Evolutionary conservation across 2,888 invertebrate species (phyloP).

Genomic region (Ecliptopera silaceata): DNA sequence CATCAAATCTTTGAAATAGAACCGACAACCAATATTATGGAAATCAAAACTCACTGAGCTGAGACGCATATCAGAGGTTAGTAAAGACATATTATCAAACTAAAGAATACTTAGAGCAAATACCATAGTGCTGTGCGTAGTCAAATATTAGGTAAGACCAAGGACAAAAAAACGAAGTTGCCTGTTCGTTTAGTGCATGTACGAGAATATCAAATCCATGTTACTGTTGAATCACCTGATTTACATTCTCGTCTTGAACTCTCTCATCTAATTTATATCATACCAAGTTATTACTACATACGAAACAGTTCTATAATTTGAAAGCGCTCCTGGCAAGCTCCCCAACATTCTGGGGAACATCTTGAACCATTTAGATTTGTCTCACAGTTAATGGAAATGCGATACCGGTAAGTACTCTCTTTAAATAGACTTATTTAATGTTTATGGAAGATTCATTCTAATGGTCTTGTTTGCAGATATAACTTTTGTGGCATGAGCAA

Average conservation of each 20-base stretch:
- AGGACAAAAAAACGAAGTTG: too few relatives aligned
- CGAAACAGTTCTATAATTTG: slow-evolving; percentile 44
- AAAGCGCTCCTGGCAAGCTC: slow-evolving; percentile 40
- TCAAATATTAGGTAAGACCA: too few relatives aligned
- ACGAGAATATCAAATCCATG: too few relatives aligned
- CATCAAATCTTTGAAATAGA: too few relatives aligned
- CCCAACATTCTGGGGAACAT: slow-evolving; percentile 36
- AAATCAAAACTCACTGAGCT: too few relatives aligned
- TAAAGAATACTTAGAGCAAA: too few relatives aligned
- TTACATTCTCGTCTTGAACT: slow-evolving; percentile 23
- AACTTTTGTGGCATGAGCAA: not conserved
- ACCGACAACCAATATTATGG: too few relatives aligned
- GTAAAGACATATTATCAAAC: too few relatives aligned
- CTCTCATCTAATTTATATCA: slow-evolving; percentile 39
- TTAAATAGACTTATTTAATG: slow-evolving; percentile 6
- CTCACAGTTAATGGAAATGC: slow-evolving; percentile 11
- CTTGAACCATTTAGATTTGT: slow-evolving; percentile 32
- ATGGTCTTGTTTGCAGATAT: not conserved
- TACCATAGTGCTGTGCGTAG: too few relatives aligned
- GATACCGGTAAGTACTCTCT: slow-evolving; percentile 15
- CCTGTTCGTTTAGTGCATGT: too few relatives aligned
- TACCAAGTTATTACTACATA: slow-evolving; percentile 44
- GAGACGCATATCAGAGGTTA: too few relatives aligned
- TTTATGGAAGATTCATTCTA: slow-evolving; percentile 3
- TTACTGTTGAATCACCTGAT: slow-evolving; percentile 1